Base-by-base conservation (phyloP, 2,797 vertebrate species). In the Columba guinea region DNA sequence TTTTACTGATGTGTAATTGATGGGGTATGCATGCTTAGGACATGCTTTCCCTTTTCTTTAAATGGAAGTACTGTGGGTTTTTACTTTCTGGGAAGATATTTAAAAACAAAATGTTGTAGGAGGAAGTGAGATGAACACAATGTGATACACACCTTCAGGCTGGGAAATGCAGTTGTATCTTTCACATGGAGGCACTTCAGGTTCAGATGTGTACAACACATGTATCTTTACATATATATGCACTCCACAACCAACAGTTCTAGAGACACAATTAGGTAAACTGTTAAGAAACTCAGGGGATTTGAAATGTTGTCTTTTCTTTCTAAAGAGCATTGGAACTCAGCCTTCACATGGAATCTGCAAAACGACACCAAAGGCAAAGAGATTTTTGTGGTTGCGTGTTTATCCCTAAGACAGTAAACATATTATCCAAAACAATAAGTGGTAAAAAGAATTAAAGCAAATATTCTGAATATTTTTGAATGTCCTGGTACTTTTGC, bases 101-200 rank as follows among this genome's bases (percentile, higher is more conserved):
- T 89, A 51, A 69, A 62, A 82, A 17, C 10, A 87, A 84, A 89
- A 46, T 14, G 3, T 30, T 52, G 17, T 30, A 59, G 30, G 39
- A 74, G 27, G 26, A 82, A 62, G 34, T 64, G 16, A 34, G 26
- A 64, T 32, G 35, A 82, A 39, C n/a, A 62, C 8, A 37, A 18
- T 21, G 28, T 0, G 2, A 82, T 16, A 46, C 11, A 19, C 3
- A 27, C 37, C n/a, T 79, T 58, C 1, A 1, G 32, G 13, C 10
- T n/a, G 48, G 19, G 34, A 91, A 90, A 73, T 13, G 39, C 16
- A 59, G 15, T 35, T 58, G 16, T 58, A 11, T 39, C 21, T 52
- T 93, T 81, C 34, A 14, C 24, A 22, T 37, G 22, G 16, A 91
- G 14, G 6, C 32, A 49, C 21, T 23, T 91, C 70, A 69, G 10